Percentiles rank a stretch among this genome's conserved stretches.
phyloP scores from a whole-genome alignment of 2,797 vertebrate species.

The Mormyrus hasselquistii region DNA sequence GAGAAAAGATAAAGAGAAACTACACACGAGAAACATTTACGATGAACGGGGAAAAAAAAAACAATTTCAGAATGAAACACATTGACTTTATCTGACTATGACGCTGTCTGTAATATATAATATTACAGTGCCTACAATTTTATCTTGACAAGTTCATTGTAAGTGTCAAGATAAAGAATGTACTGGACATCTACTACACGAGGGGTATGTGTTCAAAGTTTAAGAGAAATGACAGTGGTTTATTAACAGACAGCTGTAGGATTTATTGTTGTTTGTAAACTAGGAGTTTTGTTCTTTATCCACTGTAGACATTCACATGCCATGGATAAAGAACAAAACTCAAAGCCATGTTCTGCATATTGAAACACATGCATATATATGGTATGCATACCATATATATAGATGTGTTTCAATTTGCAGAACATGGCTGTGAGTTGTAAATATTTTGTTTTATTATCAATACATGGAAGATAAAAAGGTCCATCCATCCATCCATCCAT shows the following conservation, averaged over 20 bases:
- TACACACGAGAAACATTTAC: background rate
- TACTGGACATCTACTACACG: background rate
- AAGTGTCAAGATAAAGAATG: slow-evolving; percentile 10
- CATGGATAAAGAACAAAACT: background rate
- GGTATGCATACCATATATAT: background rate
- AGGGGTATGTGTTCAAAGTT: background rate
- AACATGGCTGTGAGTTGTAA: background rate
- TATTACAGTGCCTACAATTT: background rate
- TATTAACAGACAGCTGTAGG: background rate
- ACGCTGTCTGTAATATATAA: background rate
- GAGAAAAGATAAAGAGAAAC: background rate
- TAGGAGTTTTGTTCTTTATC: background rate
- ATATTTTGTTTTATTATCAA: background rate
- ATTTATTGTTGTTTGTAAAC: background rate
- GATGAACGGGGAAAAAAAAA: background rate
- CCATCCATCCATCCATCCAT: background rate
- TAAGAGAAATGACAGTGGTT: slow-evolving; percentile 1
- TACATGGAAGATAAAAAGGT: background rate
- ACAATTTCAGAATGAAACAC: background rate
- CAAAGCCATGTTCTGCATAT: too few species aligned
- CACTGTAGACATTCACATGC: background rate
- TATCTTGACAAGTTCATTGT: background rate
- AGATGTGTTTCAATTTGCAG: background rate
- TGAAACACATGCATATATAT: too few species aligned
- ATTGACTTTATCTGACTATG: background rate